Base-by-base conservation (phyloP, 2,888 invertebrate species). In the Cephalotes varians region DNA sequence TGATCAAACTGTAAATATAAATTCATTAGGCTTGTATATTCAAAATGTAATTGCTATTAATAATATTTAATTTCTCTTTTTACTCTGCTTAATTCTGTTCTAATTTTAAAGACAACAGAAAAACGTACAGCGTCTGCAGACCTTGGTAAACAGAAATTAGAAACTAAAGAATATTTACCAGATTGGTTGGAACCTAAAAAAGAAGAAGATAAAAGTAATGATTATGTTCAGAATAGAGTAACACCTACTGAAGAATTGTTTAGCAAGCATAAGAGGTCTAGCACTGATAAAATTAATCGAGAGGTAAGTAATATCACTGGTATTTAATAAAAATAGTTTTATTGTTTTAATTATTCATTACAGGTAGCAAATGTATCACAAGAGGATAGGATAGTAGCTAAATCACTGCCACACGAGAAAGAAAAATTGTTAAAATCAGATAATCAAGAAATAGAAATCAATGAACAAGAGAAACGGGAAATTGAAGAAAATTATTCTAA, bases 151-250 rank as follows among this genome's bases (percentile, higher is more conserved):
- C 65, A 71, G 9, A 73, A 67, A 69, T 28, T 25, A 34, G 65
- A 72, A 28, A 34, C 56, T 34, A 81, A 80, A 49, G 91, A 92
- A 49, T 88, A 92, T 86, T 87, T 94, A 40, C 94, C 94, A 80
- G 93, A 93, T 81, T 94, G 94, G 94, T 87, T 94, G 10, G 92
- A 92, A 28, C 92, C 93, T 67, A 82, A 86, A 12, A 90, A 89
- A 79, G 18, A 76, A 1, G 91, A 89, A 58, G 87, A 91, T 12
- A 86, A 83, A 12, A 87, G 72, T 56, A 15, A 40, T 0, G 79
- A 88, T 34, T 67, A 47, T 73, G 72, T 60, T 83, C 88, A 87
- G 37, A 54, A 82, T 47, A 56, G 10, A 71, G 10, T 37, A 71
- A 18, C 25, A 54, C 71, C 73, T 10, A 74, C 67, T 21, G 37